phyloP scores from a whole-genome alignment of 2,113 vertebrate genomes.

The Patagioenas fasciata region DNA sequence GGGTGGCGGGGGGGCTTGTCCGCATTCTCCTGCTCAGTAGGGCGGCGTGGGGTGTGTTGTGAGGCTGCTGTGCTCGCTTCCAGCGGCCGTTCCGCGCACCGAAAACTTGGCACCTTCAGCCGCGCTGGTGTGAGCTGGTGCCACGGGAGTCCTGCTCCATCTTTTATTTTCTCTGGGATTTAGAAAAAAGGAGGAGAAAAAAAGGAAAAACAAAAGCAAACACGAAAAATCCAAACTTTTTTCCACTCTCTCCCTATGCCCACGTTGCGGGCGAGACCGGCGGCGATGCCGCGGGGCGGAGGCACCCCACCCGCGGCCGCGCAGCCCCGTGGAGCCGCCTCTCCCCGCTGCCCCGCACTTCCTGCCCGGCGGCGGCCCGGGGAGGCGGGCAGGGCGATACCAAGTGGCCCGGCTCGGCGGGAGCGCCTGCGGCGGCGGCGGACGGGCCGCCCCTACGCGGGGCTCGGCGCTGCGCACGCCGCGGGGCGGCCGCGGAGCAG shows the following conservation, averaged over 20 bases:
- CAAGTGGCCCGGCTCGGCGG: not conserved
- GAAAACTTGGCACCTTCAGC: not conserved
- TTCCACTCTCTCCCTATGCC: not conserved
- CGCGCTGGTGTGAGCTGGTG: not conserved
- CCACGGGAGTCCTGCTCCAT: not conserved
- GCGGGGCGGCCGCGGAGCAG: too few relatives aligned
- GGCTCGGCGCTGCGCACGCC: too few relatives aligned
- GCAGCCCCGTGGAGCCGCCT: not conserved
- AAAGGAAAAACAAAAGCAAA: too few relatives aligned
- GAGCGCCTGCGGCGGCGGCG: not conserved
- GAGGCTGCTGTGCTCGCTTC: not conserved
- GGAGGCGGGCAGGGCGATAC: not conserved
- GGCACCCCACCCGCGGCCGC: not conserved
- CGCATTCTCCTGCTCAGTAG: not conserved
- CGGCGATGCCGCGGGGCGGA: not conserved
- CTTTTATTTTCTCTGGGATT: not conserved
- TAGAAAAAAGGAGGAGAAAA: not conserved
- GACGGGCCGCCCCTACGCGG: too few relatives aligned
- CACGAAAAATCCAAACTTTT: not conserved
- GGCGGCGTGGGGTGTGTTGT: accelerated
- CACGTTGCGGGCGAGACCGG: too few relatives aligned
- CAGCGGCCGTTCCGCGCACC: not conserved
- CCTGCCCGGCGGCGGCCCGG: not conserved
- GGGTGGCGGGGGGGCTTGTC: not conserved
- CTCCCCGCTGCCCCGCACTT: not conserved